Percentiles rank a stretch among this genome's conserved stretches.
phyloP scores from a whole-genome alignment of 2,888 invertebrate species.

The Drosophila borborema region DNA sequence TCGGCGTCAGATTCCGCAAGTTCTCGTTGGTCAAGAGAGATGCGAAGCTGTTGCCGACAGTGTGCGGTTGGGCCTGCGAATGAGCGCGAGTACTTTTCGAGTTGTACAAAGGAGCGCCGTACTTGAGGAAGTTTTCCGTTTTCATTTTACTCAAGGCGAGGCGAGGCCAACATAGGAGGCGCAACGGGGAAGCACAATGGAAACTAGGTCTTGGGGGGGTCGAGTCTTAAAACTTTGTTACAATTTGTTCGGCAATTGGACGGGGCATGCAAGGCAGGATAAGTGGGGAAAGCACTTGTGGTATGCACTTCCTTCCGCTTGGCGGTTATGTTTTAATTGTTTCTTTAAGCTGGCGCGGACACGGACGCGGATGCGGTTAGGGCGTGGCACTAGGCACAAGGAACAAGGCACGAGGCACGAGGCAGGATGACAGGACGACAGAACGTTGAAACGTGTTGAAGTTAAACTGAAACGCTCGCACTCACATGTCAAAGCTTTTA shows the following conservation, averaged over 20 bases:
- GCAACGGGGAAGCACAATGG: conserved; percentile 17
- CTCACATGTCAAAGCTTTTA: conserved; percentile 75
- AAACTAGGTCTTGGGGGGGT: conserved; percentile 41
- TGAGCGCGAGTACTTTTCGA: conserved; percentile 77
- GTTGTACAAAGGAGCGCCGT: conserved; percentile 80
- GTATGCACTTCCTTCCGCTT: conserved; percentile 74
- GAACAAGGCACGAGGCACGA: neutral
- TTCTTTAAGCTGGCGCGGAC: conserved; percentile 54
- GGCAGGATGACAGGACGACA: conserved; percentile 46
- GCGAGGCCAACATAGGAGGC: conserved; percentile 41
- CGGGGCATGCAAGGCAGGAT: conserved; percentile 61
- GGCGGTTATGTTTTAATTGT: conserved; percentile 73
- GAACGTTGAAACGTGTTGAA: conserved; percentile 63
- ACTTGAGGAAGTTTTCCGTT: conserved; percentile 82
- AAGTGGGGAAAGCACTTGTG: conserved; percentile 59
- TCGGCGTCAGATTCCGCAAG: conserved; percentile 58
- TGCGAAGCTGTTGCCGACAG: conserved; percentile 51
- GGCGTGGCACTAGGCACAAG: neutral
- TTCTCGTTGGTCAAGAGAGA: conserved; percentile 69
- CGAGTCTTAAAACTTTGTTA: conserved; percentile 58
- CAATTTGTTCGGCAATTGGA: conserved; percentile 46
- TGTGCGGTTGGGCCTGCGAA: conserved; percentile 69
- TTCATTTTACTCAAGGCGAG: conserved; percentile 79
- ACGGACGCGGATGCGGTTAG: conserved; percentile 6
- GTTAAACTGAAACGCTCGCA: conserved; percentile 68